phyloP scores from a whole-genome alignment of 2,888 invertebrate species.

The Trissoscelio sp. region DNA sequence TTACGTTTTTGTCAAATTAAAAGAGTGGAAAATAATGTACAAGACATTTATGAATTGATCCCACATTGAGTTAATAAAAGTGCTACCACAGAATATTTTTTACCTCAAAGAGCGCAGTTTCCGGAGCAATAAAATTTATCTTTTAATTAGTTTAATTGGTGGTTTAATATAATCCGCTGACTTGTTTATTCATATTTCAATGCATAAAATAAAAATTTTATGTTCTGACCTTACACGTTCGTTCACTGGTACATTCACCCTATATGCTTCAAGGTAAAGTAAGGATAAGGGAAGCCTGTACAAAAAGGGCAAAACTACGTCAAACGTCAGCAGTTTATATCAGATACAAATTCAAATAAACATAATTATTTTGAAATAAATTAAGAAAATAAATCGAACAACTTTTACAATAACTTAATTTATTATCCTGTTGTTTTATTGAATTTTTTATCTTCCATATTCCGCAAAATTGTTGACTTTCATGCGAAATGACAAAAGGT shows the following conservation, averaged over 20 bases:
- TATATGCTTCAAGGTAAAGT: slow-evolving; percentile 51
- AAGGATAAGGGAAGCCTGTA: slow-evolving; percentile 52
- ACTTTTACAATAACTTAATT: background rate
- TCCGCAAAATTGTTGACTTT: slow-evolving; percentile 17
- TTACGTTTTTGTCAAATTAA: no score
- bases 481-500: slow-evolving; percentile 59
- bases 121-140: slow-evolving; percentile 26
- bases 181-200: slow-evolving; percentile 50
- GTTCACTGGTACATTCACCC: slow-evolving; percentile 59
- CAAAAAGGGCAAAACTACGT: slow-evolving; percentile 41
- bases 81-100: background rate
- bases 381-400: no score
- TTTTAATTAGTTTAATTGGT: slow-evolving; percentile 54
- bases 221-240: slow-evolving; percentile 58
- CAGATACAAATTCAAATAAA: slow-evolving; percentile 14
- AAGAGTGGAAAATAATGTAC: background rate
- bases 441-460: slow-evolving; percentile 6
- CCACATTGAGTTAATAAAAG: background rate
- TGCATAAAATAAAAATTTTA: slow-evolving; percentile 48
- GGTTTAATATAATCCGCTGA: slow-evolving; percentile 22
- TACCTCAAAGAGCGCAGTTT: slow-evolving; percentile 2
- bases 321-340: slow-evolving; percentile 7
- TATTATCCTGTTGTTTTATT: slow-evolving; percentile 1
- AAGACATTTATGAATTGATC: background rate
- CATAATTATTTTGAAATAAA: no score